phyloP scores from a whole-genome alignment of 2,797 vertebrate species.

The Nyctibius grandis region DNA sequence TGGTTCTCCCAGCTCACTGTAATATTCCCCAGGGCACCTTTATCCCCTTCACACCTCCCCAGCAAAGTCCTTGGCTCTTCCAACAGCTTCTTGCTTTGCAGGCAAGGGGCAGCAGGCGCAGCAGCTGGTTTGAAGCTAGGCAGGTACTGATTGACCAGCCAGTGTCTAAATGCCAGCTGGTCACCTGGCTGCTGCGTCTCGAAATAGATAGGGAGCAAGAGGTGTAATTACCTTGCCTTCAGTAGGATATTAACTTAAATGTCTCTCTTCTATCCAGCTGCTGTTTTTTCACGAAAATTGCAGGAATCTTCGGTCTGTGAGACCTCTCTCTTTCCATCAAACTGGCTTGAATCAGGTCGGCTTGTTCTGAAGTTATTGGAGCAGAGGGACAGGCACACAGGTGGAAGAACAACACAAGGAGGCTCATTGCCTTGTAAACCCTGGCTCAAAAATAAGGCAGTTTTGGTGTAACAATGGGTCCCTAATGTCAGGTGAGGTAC shows the following conservation, averaged over 20 bases:
- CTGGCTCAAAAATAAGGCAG: not conserved
- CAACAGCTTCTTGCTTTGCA: not conserved
- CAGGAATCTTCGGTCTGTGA: not conserved
- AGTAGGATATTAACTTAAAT: conserved; percentile 3
- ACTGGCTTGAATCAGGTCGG: not conserved
- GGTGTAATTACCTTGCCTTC: conserved; percentile 9
- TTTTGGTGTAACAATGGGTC: not conserved
- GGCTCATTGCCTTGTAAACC: not conserved
- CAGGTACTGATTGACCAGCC: not conserved
- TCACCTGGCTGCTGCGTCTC: conserved; percentile 5
- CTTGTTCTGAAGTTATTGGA: not conserved
- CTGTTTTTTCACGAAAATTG: not conserved
- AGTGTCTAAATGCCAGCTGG: not conserved
- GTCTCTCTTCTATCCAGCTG: not conserved
- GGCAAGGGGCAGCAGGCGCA: not conserved
- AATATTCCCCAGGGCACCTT: not conserved
- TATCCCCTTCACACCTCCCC: not conserved
- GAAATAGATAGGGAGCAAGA: not conserved
- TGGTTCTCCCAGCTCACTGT: not conserved
- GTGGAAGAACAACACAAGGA: not conserved
- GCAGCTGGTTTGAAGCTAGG: not conserved
- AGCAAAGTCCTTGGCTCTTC: not conserved
- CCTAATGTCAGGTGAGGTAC: not conserved
- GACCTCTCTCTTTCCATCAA: not conserved
- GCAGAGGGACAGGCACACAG: not conserved